Evolutionary conservation across 2,113 vertebrate species (phyloP).

Genomic region (Phalacrocorax aristotelis): DNA sequence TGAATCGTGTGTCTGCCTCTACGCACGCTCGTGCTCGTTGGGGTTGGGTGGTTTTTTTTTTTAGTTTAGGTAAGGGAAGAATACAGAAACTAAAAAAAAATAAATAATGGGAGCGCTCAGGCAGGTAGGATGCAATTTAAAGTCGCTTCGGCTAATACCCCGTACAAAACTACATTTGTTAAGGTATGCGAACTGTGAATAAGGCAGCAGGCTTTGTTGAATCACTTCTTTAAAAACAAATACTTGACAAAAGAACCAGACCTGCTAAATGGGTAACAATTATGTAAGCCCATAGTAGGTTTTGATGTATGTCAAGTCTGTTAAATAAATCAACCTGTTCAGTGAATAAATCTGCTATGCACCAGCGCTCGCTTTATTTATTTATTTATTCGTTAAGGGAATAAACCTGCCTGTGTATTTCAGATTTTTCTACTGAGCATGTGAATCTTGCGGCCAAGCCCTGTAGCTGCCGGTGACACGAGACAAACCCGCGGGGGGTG

Average conservation of each 20-base stretch:
- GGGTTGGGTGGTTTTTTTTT: neutral
- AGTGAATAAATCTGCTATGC: slow-evolving; percentile 73
- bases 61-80: neutral
- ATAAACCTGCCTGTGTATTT: neutral
- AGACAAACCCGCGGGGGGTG: neutral
- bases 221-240: slow-evolving; percentile 70
- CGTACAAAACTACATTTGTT: slow-evolving; percentile 8
- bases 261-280: slow-evolving; percentile 70
- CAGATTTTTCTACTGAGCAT: neutral
- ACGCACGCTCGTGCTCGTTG: neutral
- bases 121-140: slow-evolving; percentile 44
- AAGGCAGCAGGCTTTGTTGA: slow-evolving; percentile 42
- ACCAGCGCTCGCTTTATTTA: slow-evolving; percentile 54
- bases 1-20: neutral
- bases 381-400: neutral
- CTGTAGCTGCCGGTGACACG: neutral
- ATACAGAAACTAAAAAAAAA: neutral
- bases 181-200: slow-evolving; percentile 25
- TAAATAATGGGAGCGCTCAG: neutral
- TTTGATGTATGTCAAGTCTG: slow-evolving; percentile 67
- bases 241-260: slow-evolving; percentile 73
- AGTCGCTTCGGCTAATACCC: slow-evolving; percentile 38
- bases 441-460: neutral
- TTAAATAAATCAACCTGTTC: slow-evolving; percentile 76
- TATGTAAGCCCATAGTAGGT: slow-evolving; percentile 72